A percentile compares a stretch with the other conserved stretches of the same genome.
Evolutionary conservation across 2,797 vertebrate genomes (phyloP).

Genomic region (Tympanoctomys barrerae): DNA sequence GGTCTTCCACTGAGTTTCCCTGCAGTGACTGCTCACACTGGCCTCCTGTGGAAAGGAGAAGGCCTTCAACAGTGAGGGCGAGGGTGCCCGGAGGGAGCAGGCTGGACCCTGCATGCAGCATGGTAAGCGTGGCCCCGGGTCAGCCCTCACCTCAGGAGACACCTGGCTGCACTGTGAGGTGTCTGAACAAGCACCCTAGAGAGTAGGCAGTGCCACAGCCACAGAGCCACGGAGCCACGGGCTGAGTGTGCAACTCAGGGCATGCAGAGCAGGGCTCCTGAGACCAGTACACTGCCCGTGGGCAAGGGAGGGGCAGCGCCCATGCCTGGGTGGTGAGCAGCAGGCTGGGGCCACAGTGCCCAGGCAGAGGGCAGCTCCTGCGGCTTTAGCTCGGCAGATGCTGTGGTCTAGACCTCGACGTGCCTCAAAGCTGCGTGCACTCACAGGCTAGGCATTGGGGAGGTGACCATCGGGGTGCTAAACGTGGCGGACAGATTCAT

Average conservation of each 20-base stretch:
- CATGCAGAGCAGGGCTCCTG: background rate
- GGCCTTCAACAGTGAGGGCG: background rate
- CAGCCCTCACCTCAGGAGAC: background rate
- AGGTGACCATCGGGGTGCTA: background rate
- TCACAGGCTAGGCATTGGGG: background rate
- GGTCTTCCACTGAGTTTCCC: background rate
- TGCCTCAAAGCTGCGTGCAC: background rate
- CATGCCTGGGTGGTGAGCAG: background rate
- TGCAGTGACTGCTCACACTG: background rate
- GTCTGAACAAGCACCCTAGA: background rate
- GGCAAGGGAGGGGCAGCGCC: background rate
- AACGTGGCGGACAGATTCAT: background rate
- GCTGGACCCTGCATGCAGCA: background rate
- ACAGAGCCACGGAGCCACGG: background rate
- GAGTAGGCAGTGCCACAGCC: background rate
- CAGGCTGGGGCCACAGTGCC: background rate
- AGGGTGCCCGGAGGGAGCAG: background rate
- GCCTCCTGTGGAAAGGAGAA: background rate
- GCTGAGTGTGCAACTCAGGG: background rate
- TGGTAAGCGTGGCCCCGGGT: background rate
- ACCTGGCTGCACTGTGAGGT: background rate
- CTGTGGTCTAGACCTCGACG: background rate
- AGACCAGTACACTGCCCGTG: background rate
- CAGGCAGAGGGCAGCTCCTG: background rate
- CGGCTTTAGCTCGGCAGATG: background rate